Conservation (phyloP, 2,797 vertebrate genomes). For the Amazona finschi region DNA sequence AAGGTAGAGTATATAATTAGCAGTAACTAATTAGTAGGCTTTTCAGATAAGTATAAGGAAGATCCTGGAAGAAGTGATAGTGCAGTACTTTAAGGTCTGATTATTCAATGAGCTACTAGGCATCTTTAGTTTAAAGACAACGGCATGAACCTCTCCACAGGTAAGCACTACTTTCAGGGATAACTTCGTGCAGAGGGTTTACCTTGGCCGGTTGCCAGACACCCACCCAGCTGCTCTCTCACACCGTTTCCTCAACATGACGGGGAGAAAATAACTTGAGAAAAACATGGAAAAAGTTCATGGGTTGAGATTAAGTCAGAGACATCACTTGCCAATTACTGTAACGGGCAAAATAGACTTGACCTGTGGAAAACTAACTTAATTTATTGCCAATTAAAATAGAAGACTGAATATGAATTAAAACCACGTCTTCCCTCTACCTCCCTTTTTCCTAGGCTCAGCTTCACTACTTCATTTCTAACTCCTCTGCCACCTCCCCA, state of each 20-base stretch:
- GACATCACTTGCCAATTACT: neutral
- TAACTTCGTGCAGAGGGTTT: neutral
- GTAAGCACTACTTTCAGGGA: neutral
- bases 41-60: neutral
- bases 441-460: neutral
- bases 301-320: neutral
- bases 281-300: neutral
- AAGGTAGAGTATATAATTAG: neutral
- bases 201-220: neutral
- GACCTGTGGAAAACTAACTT: neutral
- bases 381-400: neutral
- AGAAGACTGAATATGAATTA: neutral
- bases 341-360: neutral
- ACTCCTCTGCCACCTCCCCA: neutral
- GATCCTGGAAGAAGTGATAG: neutral
- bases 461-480: neutral
- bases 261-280: neutral
- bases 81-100: neutral
- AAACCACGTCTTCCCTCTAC: fast-evolving
- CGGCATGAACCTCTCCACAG: neutral
- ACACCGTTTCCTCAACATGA: neutral
- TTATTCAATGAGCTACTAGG: neutral
- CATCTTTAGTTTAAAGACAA: neutral
- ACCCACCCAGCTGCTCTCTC: neutral
- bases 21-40: neutral